Percentiles rank a stretch among this genome's conserved stretches.
These are phyloP conservation scores for Melanostoma mellinum DNA, from an alignment of 2,888 invertebrate species.

Conservation along the genomic window DNA sequence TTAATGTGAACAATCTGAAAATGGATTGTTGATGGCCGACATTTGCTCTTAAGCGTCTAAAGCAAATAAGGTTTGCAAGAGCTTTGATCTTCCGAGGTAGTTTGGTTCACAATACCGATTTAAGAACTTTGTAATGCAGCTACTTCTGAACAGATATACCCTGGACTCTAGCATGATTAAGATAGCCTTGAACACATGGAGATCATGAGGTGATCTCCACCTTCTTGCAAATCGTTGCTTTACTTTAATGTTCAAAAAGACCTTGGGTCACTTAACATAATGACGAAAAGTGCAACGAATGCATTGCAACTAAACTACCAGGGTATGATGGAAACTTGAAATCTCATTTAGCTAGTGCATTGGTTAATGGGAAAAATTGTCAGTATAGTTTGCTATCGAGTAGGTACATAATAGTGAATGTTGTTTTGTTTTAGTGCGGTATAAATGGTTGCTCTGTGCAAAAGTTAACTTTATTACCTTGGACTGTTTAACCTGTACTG, in stretches of 20 bases:
- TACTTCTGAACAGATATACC: slow-evolving; percentile 20
- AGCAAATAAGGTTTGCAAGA: background rate
- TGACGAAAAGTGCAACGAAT: slow-evolving; percentile 52
- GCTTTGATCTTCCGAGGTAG: background rate
- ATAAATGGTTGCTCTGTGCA: slow-evolving; percentile 31
- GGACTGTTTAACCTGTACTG: slow-evolving; percentile 34
- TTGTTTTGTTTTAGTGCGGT: slow-evolving; percentile 49
- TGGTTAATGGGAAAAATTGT: slow-evolving; percentile 39
- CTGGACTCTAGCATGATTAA: slow-evolving; percentile 47
- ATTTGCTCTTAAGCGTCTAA: slow-evolving; percentile 6
- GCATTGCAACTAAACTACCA: slow-evolving; percentile 17
- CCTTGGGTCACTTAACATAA: slow-evolving; percentile 60
- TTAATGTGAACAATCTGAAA: slow-evolving; percentile 3
- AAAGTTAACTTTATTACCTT: slow-evolving; percentile 26
- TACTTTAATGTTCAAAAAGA: slow-evolving; percentile 26
- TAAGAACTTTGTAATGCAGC: slow-evolving; percentile 19
- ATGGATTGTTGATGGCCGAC: background rate
- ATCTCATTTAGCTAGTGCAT: slow-evolving; percentile 33
- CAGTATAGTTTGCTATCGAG: slow-evolving; percentile 16
- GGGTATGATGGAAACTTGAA: slow-evolving; percentile 47
- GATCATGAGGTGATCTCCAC: background rate
- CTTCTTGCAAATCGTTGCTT: slow-evolving; percentile 37
- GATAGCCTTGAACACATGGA: slow-evolving; percentile 9
- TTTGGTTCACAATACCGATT: slow-evolving; percentile 21
- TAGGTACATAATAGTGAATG: slow-evolving; percentile 31